A percentile compares a stretch with the other conserved stretches of the same genome.
Evolutionary conservation across 1,140 invertebrate species (phyloP).

Genomic region (Drosophila saltans): DNA sequence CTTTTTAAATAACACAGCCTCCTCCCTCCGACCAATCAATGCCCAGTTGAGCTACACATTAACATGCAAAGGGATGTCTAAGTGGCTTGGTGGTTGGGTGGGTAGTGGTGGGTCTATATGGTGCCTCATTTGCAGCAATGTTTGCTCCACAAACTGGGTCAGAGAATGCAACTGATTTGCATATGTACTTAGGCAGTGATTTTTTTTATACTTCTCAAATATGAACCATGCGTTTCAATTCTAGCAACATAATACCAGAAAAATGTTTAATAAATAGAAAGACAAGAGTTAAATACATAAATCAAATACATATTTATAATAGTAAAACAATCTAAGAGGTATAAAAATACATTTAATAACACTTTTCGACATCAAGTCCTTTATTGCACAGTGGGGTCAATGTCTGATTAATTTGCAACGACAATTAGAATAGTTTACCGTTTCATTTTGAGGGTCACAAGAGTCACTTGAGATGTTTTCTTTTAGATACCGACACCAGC

Average conservation of each 20-base stretch:
- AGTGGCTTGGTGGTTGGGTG: slow-evolving; percentile 21
- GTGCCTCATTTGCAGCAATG: slow-evolving; percentile 41
- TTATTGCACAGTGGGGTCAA: too few relatives aligned
- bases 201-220: too few relatives aligned
- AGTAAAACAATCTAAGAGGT: too few relatives aligned
- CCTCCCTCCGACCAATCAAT: background rate
- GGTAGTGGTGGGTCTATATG: slow-evolving; percentile 10
- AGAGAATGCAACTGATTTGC: slow-evolving; percentile 62
- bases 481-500: slow-evolving; percentile 5
- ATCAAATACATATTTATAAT: too few relatives aligned
- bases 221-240: too few relatives aligned
- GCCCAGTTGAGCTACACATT: background rate
- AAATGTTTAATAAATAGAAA: too few relatives aligned
- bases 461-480: slow-evolving; percentile 43
- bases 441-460: background rate
- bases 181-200: background rate
- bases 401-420: slow-evolving; percentile 27
- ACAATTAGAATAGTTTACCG: slow-evolving; percentile 15
- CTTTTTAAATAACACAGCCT: background rate
- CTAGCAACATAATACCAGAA: too few relatives aligned
- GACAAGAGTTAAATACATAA: too few relatives aligned
- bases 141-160: slow-evolving; percentile 63
- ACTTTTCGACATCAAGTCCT: too few relatives aligned
- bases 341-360: too few relatives aligned
- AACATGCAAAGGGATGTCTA: slow-evolving; percentile 17